Evolutionary conservation across 2,888 invertebrate species (phyloP).

Genomic region (Eupeodes latifasciatus): DNA sequence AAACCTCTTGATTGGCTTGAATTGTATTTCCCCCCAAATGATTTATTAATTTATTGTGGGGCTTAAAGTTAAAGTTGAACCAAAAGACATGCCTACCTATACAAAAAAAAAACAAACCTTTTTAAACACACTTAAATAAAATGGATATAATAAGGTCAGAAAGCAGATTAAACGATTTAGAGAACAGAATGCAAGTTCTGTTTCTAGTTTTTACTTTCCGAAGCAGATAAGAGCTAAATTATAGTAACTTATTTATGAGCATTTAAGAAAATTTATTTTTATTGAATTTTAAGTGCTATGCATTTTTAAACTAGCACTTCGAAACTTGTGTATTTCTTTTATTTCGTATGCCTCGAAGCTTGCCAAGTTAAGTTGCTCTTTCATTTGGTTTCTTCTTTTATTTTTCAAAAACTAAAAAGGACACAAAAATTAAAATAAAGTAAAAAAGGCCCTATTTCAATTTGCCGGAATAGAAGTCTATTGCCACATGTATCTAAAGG

Average conservation of each 20-base stretch:
- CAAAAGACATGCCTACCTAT: conserved; percentile 8
- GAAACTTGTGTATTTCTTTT: not conserved
- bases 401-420: not conserved
- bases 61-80: conserved; percentile 24
- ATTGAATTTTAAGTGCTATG: conserved; percentile 46
- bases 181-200: conserved; percentile 4
- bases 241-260: conserved; percentile 35
- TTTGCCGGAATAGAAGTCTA: not conserved
- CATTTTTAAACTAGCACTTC: conserved; percentile 9
- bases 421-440: conserved; percentile 12
- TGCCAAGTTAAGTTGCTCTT: conserved; percentile 51
- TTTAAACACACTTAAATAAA: not conserved
- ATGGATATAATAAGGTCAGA: not conserved
- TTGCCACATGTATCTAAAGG: not conserved
- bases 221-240: too few relatives aligned
- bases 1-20: conserved; percentile 62
- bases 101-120: too few relatives aligned
- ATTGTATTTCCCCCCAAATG: conserved; percentile 53
- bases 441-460: not conserved
- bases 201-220: too few relatives aligned
- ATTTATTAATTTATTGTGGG: conserved; percentile 64
- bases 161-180: not conserved
- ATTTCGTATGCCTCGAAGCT: not conserved
- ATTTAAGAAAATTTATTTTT: conserved; percentile 32
- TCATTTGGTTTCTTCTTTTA: not conserved